Conservation (phyloP, 2,797 vertebrate species). For the Taenioides sp. region DNA sequence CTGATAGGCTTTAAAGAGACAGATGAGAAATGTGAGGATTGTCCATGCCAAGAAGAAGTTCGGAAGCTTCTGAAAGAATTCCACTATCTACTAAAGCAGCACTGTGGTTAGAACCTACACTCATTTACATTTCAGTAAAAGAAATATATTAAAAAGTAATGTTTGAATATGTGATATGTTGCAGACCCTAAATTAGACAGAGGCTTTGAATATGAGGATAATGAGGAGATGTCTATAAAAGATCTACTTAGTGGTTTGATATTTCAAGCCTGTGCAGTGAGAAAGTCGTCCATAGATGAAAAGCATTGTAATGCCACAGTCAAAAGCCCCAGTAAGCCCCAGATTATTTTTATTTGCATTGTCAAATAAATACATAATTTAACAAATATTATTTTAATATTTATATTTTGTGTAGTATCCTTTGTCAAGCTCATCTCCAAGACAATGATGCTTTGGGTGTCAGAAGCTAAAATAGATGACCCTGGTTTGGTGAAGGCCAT, state of each 20-base stretch:
- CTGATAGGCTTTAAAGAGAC: conserved; percentile 87
- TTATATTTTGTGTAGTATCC: conserved; percentile 72
- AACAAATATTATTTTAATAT: background rate
- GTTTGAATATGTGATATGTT: conserved; percentile 16
- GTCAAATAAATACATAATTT: background rate
- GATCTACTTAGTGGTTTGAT: conserved; percentile 82
- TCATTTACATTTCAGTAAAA: conserved; percentile 5
- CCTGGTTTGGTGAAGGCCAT: conserved; percentile 86
- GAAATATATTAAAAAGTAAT: background rate
- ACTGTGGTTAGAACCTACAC: conserved; percentile 81
- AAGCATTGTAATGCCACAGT: conserved; percentile 61
- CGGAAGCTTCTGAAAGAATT: conserved; percentile 87
- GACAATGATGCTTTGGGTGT: conserved; percentile 90
- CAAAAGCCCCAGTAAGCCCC: conserved; percentile 41
- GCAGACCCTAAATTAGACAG: conserved; percentile 85
- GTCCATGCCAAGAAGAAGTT: conserved; percentile 87
- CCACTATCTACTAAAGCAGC: conserved; percentile 86
- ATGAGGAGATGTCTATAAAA: conserved; percentile 78
- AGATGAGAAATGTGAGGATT: conserved; percentile 81
- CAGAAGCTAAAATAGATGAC: conserved; percentile 88
- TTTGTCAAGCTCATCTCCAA: conserved; percentile 89
- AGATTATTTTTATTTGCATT: conserved; percentile 6
- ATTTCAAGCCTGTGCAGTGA: conserved; percentile 79
- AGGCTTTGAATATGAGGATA: conserved; percentile 76
- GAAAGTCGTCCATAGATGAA: conserved; percentile 77